A percentile compares a stretch with the other conserved stretches of the same genome.
Conservation (phyloP, 2,113 vertebrate genomes). For the Onychostruthus taczanowskii region DNA sequence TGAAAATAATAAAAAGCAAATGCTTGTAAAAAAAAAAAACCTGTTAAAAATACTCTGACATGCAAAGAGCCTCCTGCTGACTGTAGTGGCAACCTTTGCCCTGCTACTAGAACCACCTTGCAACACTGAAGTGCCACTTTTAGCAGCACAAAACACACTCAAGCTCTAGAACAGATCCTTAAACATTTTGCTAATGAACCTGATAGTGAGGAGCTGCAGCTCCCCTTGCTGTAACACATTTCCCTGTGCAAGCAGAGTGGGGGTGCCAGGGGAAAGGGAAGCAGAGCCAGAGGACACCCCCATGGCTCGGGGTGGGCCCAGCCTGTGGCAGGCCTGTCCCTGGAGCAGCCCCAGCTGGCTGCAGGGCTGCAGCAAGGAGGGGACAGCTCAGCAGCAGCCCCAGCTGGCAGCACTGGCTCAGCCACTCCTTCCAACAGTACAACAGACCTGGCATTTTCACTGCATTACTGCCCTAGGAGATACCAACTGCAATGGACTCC, state of each 20-base stretch:
- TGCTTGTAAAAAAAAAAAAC: neutral
- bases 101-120: neutral
- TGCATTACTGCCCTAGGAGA: neutral
- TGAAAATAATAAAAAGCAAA: slow-evolving; percentile 26
- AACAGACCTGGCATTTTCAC: accelerated
- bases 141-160: neutral
- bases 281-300: neutral
- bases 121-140: neutral
- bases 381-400: neutral
- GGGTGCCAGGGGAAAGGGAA: accelerated
- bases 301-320: neutral
- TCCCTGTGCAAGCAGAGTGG: neutral
- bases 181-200: neutral
- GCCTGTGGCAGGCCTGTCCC: neutral
- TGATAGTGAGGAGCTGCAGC: neutral
- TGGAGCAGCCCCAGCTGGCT: no score
- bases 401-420: neutral
- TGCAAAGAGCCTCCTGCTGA: neutral
- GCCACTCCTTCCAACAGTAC: neutral
- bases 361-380: neutral
- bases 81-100: neutral
- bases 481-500: neutral
- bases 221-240: neutral
- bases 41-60: neutral
- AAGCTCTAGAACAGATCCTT: neutral